Evolutionary conservation across 2,113 vertebrate genomes (phyloP).

Genomic region (Sinocyclocheilus rhinocerous): DNA sequence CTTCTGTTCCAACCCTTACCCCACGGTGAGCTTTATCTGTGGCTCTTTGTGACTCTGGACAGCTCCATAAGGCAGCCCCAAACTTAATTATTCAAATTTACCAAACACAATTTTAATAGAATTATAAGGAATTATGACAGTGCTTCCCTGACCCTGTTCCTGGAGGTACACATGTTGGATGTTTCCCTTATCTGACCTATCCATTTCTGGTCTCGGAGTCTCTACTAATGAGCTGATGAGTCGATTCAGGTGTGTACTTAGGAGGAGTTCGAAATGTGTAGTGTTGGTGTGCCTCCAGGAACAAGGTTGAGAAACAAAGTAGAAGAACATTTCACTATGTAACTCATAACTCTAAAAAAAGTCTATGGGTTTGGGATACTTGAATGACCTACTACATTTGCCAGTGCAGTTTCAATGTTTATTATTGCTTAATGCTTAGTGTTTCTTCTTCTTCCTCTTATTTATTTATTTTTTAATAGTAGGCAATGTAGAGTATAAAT

Average conservation of each 20-base stretch:
- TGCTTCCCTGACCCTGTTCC: not conserved
- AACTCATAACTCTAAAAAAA: not conserved
- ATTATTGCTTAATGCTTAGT: not conserved
- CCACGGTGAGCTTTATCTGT: slow-evolving; percentile 80
- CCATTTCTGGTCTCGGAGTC: not conserved
- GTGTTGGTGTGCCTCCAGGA: not conserved
- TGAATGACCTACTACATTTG: not conserved
- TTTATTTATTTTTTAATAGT: not conserved
- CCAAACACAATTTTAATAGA: slow-evolving; percentile 36
- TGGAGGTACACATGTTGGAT: not conserved
- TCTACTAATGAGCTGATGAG: not conserved
- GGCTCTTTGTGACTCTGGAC: not conserved
- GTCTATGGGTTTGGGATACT: not conserved
- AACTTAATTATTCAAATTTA: not conserved
- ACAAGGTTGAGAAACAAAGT: not conserved
- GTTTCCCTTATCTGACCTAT: not conserved
- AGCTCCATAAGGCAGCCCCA: not conserved
- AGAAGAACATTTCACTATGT: not conserved
- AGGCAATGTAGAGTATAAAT: not conserved
- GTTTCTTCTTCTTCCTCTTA: not conserved
- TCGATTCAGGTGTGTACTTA: not conserved
- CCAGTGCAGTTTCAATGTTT: not conserved
- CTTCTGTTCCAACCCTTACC: slow-evolving; percentile 97
- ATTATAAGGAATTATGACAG: not conserved
- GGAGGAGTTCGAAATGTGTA: not conserved